A percentile compares a stretch with the other conserved stretches of the same genome.
phyloP scores from a whole-genome alignment of 2,113 vertebrate genomes.

The Rynchops niger region DNA sequence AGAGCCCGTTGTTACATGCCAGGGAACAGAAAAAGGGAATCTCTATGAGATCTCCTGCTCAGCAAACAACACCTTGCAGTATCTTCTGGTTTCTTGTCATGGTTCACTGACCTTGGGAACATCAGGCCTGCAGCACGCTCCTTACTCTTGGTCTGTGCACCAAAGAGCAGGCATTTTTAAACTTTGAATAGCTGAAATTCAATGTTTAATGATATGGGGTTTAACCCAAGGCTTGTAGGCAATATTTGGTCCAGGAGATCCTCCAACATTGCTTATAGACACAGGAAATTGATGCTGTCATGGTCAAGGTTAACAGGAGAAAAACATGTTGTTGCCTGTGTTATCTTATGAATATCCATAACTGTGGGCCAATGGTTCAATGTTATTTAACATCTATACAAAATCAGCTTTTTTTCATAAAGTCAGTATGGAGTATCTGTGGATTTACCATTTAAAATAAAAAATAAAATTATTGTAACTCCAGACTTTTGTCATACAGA shows the following conservation, averaged over 20 bases:
- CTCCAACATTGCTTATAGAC: not conserved
- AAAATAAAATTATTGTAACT: not conserved
- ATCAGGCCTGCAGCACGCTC: not conserved
- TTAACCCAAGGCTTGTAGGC: not conserved
- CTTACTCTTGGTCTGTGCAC: not conserved
- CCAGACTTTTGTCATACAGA: not conserved
- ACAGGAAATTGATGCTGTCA: not conserved
- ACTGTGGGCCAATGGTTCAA: not conserved
- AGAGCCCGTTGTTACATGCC: accelerated
- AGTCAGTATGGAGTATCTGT: not conserved
- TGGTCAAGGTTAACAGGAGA: not conserved
- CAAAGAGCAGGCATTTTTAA: not conserved
- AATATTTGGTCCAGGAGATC: not conserved
- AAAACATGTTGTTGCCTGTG: not conserved
- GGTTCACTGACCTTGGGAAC: not conserved
- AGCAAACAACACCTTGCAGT: not conserved
- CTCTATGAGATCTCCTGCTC: not conserved
- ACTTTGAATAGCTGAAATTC: not conserved
- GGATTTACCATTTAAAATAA: not conserved
- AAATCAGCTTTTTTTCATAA: not conserved
- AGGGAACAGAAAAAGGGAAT: not conserved
- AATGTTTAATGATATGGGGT: not conserved
- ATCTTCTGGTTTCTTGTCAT: not conserved
- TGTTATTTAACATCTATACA: not conserved
- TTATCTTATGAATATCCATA: not conserved